Evolutionary conservation across 2,888 invertebrate species (phyloP).

Genomic region (Xanthia icteritia): DNA sequence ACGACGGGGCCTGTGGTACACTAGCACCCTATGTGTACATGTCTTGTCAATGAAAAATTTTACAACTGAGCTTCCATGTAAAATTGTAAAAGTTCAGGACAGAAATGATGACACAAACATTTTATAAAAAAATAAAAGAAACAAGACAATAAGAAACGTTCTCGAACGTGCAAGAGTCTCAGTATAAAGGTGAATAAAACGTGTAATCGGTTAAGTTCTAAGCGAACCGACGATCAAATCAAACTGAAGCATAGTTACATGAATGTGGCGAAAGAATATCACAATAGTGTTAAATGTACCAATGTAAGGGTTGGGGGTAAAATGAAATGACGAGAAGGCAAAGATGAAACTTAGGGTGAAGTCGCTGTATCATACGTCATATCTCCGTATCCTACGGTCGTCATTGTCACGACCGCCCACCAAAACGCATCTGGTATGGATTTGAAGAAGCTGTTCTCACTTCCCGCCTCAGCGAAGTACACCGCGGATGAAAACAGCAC

Average conservation of each 20-base stretch:
- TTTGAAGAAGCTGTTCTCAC: slow-evolving; percentile 99
- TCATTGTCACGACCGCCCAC: slow-evolving; percentile 99
- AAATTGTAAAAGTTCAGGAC: slow-evolving; percentile 83
- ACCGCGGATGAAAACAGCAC: slow-evolving; percentile 99
- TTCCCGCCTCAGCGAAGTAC: slow-evolving; percentile 99
- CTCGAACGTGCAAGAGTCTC: slow-evolving; percentile 81
- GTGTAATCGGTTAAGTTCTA: slow-evolving; percentile 83
- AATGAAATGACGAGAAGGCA: slow-evolving; percentile 87
- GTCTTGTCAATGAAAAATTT: slow-evolving; percentile 74
- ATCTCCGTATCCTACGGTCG: slow-evolving; percentile 99
- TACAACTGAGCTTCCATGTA: slow-evolving; percentile 85
- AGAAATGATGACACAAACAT: slow-evolving; percentile 76
- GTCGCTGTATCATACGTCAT: slow-evolving; percentile 96
- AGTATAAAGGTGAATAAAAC: slow-evolving; percentile 77
- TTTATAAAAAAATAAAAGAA: slow-evolving; percentile 74
- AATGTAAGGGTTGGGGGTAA: slow-evolving; percentile 82
- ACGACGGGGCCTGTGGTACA: slow-evolving; percentile 74
- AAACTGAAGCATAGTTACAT: slow-evolving; percentile 86
- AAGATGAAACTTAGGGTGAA: slow-evolving; percentile 85
- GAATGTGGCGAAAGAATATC: slow-evolving; percentile 83
- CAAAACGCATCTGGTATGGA: slow-evolving; percentile 99
- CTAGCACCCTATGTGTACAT: slow-evolving; percentile 59
- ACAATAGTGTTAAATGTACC: slow-evolving; percentile 83
- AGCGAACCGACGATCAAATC: slow-evolving; percentile 83
- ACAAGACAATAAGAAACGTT: slow-evolving; percentile 74